These are phyloP conservation scores for Cyclura pinguis DNA, from an alignment of 2,797 vertebrate species.

Conservation along the genomic window DNA sequence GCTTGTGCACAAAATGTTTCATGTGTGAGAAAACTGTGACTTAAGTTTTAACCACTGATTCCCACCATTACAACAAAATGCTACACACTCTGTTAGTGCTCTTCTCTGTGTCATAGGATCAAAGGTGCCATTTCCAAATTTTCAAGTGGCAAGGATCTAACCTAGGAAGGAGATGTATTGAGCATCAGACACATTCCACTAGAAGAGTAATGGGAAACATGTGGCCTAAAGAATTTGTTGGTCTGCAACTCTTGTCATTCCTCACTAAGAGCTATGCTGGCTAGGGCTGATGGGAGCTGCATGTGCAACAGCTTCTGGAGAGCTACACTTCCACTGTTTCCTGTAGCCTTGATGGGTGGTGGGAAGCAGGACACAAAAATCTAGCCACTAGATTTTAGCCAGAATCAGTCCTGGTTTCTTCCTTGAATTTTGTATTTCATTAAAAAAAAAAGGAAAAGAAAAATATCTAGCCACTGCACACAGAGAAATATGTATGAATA, in stretches of 20 bases:
- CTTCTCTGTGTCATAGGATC: background rate
- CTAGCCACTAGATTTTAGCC: no score
- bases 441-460: no score
- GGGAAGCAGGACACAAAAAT: background rate
- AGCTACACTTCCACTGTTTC: background rate
- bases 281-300: background rate
- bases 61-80: background rate
- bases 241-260: background rate
- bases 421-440: background rate
- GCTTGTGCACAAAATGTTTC: constrained; percentile 1
- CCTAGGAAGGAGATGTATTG: background rate
- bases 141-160: background rate
- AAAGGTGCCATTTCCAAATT: constrained; percentile 19
- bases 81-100: background rate
- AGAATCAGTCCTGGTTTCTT: no score
- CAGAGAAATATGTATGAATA: background rate
- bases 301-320: background rate
- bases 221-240: background rate
- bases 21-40: constrained; percentile 6
- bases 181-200: background rate
- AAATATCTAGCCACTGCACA: background rate
- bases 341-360: background rate
- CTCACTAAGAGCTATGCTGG: background rate
- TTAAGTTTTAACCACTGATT: background rate
- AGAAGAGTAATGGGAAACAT: background rate